Evolutionary conservation across 2,888 invertebrate genomes (phyloP).

Genomic region (Sceliomorpha sp.): DNA sequence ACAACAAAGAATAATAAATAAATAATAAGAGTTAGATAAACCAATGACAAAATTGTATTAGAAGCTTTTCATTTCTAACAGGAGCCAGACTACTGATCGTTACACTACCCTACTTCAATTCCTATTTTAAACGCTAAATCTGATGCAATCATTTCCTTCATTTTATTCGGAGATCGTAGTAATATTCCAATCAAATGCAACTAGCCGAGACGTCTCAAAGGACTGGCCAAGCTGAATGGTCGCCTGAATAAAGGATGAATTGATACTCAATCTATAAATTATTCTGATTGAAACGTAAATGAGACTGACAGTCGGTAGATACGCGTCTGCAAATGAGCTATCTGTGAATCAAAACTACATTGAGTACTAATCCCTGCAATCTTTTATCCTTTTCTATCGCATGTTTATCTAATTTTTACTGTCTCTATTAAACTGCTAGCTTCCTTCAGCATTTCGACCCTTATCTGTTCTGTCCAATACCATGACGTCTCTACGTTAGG

Average conservation of each 20-base stretch:
- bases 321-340: constrained; percentile 9
- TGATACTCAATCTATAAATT: constrained; percentile 37
- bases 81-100: no score
- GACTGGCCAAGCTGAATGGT: constrained; percentile 15
- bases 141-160: background rate
- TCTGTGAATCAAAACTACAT: constrained; percentile 25
- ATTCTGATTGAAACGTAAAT: constrained; percentile 46
- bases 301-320: constrained; percentile 30
- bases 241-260: constrained; percentile 16
- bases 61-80: no score
- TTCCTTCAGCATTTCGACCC: constrained; percentile 50
- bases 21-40: no score
- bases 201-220: constrained; percentile 19
- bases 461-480: constrained; percentile 63
- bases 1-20: no score
- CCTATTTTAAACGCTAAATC: background rate
- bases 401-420: constrained; percentile 14
- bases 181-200: constrained; percentile 16
- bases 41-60: no score
- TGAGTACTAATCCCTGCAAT: constrained; percentile 45
- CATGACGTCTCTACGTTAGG: constrained; percentile 45
- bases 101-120: no score
- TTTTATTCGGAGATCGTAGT: background rate
- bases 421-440: constrained; percentile 27
- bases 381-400: constrained; percentile 38